phyloP scores from a whole-genome alignment of 2,797 vertebrate species.

The Typhlichthys subterraneus region DNA sequence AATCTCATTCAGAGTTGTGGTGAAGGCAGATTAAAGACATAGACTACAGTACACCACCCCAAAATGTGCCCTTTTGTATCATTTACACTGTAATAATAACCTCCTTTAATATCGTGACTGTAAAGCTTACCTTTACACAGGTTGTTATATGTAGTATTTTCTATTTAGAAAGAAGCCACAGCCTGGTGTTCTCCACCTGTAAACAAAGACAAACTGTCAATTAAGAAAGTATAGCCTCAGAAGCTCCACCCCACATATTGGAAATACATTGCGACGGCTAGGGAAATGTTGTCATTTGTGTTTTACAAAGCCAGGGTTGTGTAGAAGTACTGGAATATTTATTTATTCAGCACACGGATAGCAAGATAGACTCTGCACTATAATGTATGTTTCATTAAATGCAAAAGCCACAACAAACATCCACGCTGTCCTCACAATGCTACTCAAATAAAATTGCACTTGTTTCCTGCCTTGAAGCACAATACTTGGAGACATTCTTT shows the following conservation, averaged over 20 bases:
- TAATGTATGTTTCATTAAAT: not conserved
- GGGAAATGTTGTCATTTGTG: no score
- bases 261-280: no score
- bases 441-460: not conserved
- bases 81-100: no score
- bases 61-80: no score
- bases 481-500: slow-evolving; percentile 20
- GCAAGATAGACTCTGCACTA: not conserved
- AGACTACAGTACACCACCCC: no score
- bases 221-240: not conserved
- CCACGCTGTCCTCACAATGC: not conserved
- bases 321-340: no score
- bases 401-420: not conserved
- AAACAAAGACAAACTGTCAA: slow-evolving; percentile 3
- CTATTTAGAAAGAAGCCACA: slow-evolving; percentile 1
- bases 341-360: no score
- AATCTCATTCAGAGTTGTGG: no score
- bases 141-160: slow-evolving; percentile 4
- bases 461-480: slow-evolving; percentile 2
- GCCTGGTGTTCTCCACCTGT: slow-evolving; percentile 35
- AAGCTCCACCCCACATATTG: no score
- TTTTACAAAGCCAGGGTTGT: no score
- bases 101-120: not conserved
- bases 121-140: slow-evolving; percentile 36
- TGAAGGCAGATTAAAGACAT: no score